Evolutionary conservation across 1,140 invertebrate genomes (phyloP).

Genomic region (Dendroctonus ponderosae): DNA sequence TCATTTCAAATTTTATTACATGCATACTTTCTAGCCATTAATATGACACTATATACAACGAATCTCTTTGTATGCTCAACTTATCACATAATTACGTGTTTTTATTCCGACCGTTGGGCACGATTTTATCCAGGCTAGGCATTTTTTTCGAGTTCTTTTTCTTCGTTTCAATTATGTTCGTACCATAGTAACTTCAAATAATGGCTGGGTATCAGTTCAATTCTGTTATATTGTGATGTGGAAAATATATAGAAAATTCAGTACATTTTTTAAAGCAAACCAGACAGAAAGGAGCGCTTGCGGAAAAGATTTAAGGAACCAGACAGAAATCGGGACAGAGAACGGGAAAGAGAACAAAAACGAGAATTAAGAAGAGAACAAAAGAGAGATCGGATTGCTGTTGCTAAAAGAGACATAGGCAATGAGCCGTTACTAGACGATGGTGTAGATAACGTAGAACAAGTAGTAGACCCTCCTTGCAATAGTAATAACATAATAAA

Average conservation of each 20-base stretch:
- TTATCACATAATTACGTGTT: no score
- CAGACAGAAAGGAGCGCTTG: constrained; percentile 45
- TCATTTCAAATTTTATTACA: constrained; percentile 3
- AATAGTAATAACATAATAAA: constrained; percentile 40
- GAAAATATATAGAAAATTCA: no score
- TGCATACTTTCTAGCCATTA: constrained; percentile 1
- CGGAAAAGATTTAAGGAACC: constrained; percentile 47
- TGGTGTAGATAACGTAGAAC: constrained; percentile 35
- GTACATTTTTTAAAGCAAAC: constrained; percentile 37
- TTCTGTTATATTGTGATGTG: no score
- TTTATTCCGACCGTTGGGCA: no score
- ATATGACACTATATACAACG: not conserved
- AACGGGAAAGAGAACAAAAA: constrained; percentile 44
- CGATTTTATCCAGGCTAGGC: no score
- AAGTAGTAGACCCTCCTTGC: constrained; percentile 35
- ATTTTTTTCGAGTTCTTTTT: no score
- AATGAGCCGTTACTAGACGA: constrained; percentile 38
- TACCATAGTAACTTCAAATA: no score
- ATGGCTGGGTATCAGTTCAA: no score
- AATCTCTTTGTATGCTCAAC: no score
- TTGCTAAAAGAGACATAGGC: constrained; percentile 40
- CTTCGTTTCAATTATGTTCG: no score
- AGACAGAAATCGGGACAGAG: constrained; percentile 40
- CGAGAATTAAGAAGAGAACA: constrained; percentile 41
- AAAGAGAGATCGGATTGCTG: constrained; percentile 42